Evolutionary conservation across 2,113 vertebrate genomes (phyloP), one percentile per base, ranked within the genome.

Genomic region (Hydrolagus affinis): DNA sequence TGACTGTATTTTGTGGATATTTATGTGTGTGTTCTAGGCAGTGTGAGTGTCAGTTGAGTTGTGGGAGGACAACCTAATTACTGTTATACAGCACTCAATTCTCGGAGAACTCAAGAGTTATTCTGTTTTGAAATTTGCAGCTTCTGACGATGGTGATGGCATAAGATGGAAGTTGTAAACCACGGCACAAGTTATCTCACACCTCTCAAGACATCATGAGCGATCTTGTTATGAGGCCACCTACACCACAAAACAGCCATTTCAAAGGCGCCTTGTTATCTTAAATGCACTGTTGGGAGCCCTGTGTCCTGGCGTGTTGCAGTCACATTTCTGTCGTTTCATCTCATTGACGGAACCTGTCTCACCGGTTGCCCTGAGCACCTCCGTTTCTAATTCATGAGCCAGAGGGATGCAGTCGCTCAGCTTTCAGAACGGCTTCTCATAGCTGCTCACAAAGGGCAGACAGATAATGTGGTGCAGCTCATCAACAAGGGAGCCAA

Each of bases 401-500:
- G 95, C 96, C 97, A 97, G 96, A 96, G 96, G 93, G 96, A 98
- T 96, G 91, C 91, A 90, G 95, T 96, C 92, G 95, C 95, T 3
- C 95, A 93, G 88, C 97, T 98, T 91, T 98, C 97, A 87, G 97
- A 99, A 96, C 96, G 96, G 92, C 97, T 98, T 91, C 96, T 98
- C 78, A 88, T 98, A 95, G 97, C 97, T 14, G 95, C 97, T 1
- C 96, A 98, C 94, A 99, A 98, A 94, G 97, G 97, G 90, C 97
- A 98, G 90, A 93, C 94, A 7, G 96, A 98, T 91, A 96, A 97
- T 96, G 97, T 99, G 93, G 97, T 98, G 90, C 97, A 98, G 94
- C 96, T 98, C 90, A 99, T 98, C 94, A 99, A 99, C 95, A 97
- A 94, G 93, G 97, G 97, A 2, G 97, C 97, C 90, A 97, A 96